These are phyloP conservation scores for Sebastiscus tertius DNA, from an alignment of 2,797 vertebrate genomes.

Conservation along the genomic window DNA sequence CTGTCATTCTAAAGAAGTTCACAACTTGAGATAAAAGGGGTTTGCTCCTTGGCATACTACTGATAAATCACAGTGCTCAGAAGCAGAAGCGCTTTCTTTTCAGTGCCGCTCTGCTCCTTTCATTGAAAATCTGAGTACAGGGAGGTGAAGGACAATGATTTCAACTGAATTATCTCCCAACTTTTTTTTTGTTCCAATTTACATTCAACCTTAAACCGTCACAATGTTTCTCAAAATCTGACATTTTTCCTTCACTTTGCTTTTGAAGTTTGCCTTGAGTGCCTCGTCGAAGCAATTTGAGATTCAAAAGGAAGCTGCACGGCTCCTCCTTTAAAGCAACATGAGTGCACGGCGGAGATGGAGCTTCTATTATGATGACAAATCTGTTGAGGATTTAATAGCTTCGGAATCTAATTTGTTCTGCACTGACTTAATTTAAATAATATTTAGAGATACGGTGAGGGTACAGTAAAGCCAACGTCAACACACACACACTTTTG, in stretches of 20 bases:
- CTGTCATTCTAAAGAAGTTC: not conserved
- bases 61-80: not conserved
- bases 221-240: not conserved
- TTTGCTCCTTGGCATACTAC: not conserved
- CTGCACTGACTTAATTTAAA: not conserved
- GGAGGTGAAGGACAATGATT: constrained; percentile 10
- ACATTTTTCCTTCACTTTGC: constrained; percentile 1
- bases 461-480: not conserved
- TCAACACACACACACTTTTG: not conserved
- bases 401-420: not conserved
- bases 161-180: not conserved
- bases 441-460: not conserved
- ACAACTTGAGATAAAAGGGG: not conserved
- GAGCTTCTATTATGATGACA: not conserved
- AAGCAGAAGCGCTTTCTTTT: not conserved
- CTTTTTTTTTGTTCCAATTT: not conserved
- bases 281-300: not conserved
- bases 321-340: not conserved
- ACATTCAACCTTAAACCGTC: not conserved
- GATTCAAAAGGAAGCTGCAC: constrained; percentile 17
- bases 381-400: not conserved
- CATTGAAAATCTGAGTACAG: not conserved
- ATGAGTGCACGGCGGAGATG: not conserved
- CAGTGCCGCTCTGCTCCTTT: not conserved
- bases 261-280: not conserved